phyloP scores from a whole-genome alignment of 2,888 invertebrate genomes.

The Oeneis ivallda region DNA sequence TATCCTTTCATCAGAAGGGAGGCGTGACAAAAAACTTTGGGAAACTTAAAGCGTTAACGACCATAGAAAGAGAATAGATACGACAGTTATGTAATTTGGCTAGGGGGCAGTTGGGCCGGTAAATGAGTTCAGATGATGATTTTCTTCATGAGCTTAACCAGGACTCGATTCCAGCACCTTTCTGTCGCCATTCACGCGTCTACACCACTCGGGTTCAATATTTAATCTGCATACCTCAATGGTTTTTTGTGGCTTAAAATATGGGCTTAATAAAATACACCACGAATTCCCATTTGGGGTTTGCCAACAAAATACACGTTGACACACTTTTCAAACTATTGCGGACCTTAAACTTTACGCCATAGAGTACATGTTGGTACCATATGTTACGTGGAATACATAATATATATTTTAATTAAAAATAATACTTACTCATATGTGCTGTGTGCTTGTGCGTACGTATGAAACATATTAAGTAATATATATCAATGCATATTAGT shows the following conservation, averaged over 20 bases:
- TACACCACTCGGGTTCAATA: neutral
- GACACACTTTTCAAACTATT: neutral
- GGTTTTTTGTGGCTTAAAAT: constrained; percentile 23
- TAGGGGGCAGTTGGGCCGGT: too few relatives aligned
- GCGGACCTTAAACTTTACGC: neutral
- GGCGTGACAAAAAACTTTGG: too few relatives aligned
- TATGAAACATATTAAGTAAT: too few relatives aligned
- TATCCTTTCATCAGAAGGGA: too few relatives aligned
- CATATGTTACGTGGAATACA: neutral
- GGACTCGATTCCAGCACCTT: too few relatives aligned
- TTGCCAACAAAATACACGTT: constrained; percentile 19
- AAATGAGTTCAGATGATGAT: too few relatives aligned
- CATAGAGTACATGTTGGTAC: neutral
- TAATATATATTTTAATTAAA: constrained; percentile 13
- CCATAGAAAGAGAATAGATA: too few relatives aligned
- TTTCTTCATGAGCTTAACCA: too few relatives aligned
- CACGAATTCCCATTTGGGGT: constrained; percentile 24
- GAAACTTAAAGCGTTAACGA: too few relatives aligned
- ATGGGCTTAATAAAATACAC: constrained; percentile 28
- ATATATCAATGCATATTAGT: neutral
- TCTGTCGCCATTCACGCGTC: neutral
- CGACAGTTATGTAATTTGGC: too few relatives aligned
- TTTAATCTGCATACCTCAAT: constrained; percentile 3
- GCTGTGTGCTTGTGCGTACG: neutral
- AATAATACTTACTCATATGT: neutral